Conservation (phyloP, 2,797 vertebrate genomes). For the Acropternis orthonyx region DNA sequence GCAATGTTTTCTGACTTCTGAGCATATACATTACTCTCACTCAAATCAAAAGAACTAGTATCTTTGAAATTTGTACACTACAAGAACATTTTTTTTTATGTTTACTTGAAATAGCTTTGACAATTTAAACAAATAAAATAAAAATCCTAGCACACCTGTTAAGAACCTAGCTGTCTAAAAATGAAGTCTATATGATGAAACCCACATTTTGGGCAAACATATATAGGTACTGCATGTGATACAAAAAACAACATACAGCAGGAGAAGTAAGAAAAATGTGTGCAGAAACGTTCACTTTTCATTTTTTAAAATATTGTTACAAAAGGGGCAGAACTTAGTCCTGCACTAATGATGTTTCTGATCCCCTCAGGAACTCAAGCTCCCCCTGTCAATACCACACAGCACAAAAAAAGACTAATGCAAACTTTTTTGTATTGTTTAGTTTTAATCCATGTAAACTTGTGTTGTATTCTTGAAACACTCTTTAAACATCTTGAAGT, state of each 20-base stretch:
- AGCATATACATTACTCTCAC: conserved; percentile 44
- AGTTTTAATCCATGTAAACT: conserved; percentile 75
- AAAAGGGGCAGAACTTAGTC: conserved; percentile 61
- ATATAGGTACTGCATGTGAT: conserved; percentile 60
- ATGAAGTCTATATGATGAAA: conserved; percentile 58
- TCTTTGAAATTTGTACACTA: conserved; percentile 46
- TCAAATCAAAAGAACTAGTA: conserved; percentile 15
- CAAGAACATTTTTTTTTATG: conserved; percentile 42
- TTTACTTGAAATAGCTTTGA: conserved; percentile 60
- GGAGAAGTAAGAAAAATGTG: conserved; percentile 58
- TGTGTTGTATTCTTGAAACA: conserved; percentile 67
- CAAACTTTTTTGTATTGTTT: conserved; percentile 67
- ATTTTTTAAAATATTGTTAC: conserved; percentile 51
- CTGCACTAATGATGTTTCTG: conserved; percentile 52
- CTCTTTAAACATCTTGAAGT: conserved; percentile 72
- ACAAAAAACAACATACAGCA: conserved; percentile 60
- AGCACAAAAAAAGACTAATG: conserved; percentile 68
- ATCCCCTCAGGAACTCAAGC: conserved; percentile 66
- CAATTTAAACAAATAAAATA: conserved; percentile 70
- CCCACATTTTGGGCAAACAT: conserved; percentile 57
- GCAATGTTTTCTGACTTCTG: conserved; percentile 21
- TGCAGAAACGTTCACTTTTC: conserved; percentile 47
- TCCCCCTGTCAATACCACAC: conserved; percentile 47
- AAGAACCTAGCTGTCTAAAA: conserved; percentile 63
- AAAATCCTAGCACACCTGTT: conserved; percentile 63